Evolutionary conservation across 2,888 invertebrate species (phyloP), one percentile per base, ranked within the genome.

Genomic region (Mesoligia furuncula): DNA sequence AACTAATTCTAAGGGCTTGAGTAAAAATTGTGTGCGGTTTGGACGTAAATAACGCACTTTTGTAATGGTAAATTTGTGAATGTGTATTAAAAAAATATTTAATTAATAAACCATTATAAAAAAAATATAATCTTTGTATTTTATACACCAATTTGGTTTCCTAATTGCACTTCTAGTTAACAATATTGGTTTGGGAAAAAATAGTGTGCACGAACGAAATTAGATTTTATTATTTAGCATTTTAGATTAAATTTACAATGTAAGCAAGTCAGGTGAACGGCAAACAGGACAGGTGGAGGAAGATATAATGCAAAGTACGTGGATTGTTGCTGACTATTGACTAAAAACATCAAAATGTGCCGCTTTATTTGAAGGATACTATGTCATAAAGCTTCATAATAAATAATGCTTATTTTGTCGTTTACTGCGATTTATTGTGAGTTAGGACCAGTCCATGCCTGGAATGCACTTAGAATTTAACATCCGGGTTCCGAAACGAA

Each of bases 1-100:
- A 81, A 85, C 72, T 87, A 87, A 87, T 85, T 71, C 31, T 57
- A 65, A 73, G 57, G 76, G 88, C 85, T 87, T 79, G 48, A 69
- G 36, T 68, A 31, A 17, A 17, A 36, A 45, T 77, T 70, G 75
- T 73, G 54, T 48, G 48, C 13, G 72, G 75, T 66, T 69, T 79
- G 62, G 69, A 73, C 8, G n/a, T 70, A 79, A 31, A 70, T 69
- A 59, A 64, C 59, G n/a, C 42, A 39, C 36, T 57, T 27, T 39
- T 82, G 39, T 61, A 62, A 45, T 2, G 57, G 20, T 57, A 39
- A 5, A 54, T 36, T 68, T 81, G 57, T 73, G 2, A 51, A 57
- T 57, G 7, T 64, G 24, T 54, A 17, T 62, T 51, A n/a, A 59
- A 36, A 8, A 51, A 68, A 51, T 45, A 80, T 54, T 27, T 39